phyloP scores from a whole-genome alignment of 2,888 invertebrate genomes.

The Eugnorisma glareosa region DNA sequence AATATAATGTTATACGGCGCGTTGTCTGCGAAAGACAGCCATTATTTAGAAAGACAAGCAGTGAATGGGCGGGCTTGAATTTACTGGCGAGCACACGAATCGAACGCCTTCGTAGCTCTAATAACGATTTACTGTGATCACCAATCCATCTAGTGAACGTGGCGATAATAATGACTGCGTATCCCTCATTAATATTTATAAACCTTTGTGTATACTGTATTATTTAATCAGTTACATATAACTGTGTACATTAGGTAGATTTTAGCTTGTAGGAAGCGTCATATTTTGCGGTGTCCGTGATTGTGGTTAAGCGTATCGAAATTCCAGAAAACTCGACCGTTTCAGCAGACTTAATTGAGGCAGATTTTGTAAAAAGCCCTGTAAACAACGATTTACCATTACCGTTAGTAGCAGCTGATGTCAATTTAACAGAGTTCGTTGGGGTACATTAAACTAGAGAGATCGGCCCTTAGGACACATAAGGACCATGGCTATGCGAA shows the following conservation, averaged over 20 bases:
- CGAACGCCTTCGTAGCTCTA: slow-evolving; percentile 48
- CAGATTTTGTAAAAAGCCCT: not conserved
- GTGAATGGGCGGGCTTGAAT: slow-evolving; percentile 55
- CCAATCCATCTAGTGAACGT: slow-evolving; percentile 41
- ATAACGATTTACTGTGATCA: slow-evolving; percentile 49
- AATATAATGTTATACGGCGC: slow-evolving; percentile 48
- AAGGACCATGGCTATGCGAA: slow-evolving; percentile 13
- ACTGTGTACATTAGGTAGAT: not conserved
- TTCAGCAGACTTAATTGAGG: not conserved
- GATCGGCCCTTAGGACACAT: slow-evolving; percentile 31
- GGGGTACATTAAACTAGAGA: slow-evolving; percentile 43
- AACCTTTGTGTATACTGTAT: not conserved
- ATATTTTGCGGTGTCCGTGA: not conserved
- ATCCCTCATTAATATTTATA: slow-evolving; percentile 31
- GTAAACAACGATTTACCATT: slow-evolving; percentile 1
- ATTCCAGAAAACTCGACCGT: not conserved
- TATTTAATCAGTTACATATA: not conserved
- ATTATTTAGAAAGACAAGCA: slow-evolving; percentile 64
- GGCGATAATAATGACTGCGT: slow-evolving; percentile 19
- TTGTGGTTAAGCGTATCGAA: not conserved
- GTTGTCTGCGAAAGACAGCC: slow-evolving; percentile 53
- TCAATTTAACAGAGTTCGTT: slow-evolving; percentile 36
- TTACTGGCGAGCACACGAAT: slow-evolving; percentile 40
- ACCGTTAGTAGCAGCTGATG: slow-evolving; percentile 6
- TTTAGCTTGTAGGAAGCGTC: not conserved